Evolutionary conservation across 37 sponge, comb jelly and placozoan genomes (phyloP).

Genomic region (Hexactinellida sp.): DNA sequence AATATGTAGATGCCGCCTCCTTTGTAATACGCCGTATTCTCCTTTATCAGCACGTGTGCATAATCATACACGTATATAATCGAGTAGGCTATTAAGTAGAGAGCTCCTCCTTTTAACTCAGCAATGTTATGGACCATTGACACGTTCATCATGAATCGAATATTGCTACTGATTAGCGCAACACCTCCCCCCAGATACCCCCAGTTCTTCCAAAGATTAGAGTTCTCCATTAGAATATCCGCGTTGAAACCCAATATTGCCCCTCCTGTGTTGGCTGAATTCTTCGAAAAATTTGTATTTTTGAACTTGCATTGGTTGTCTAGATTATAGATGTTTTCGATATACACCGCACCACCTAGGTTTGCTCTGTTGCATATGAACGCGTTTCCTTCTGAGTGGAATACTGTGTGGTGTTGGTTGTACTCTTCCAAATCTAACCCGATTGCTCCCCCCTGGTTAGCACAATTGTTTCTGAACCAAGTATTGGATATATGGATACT

Average conservation of each 20-base stretch:
- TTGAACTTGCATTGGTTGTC: not conserved
- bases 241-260: not conserved
- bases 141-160: not conserved
- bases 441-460: constrained; percentile 1
- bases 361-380: not conserved
- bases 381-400: not conserved
- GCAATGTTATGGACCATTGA: not conserved
- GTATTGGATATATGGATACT: not conserved
- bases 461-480: not conserved
- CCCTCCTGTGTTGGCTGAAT: not conserved
- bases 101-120: not conserved
- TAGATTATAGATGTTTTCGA: not conserved
- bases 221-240: not conserved
- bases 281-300: not conserved
- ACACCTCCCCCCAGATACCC: not conserved
- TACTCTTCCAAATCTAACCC: not conserved
- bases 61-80: not conserved
- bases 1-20: not conserved
- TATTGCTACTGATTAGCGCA: not conserved
- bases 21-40: not conserved
- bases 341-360: not conserved
- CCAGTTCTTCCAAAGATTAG: not conserved
- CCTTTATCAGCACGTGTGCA: not conserved
- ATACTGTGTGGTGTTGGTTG: not conserved
- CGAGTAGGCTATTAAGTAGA: not conserved